Percentiles rank a stretch among this genome's conserved stretches.
Evolutionary conservation across 2,888 invertebrate genomes (phyloP).

Genomic region (Hypolimnas misippus): DNA sequence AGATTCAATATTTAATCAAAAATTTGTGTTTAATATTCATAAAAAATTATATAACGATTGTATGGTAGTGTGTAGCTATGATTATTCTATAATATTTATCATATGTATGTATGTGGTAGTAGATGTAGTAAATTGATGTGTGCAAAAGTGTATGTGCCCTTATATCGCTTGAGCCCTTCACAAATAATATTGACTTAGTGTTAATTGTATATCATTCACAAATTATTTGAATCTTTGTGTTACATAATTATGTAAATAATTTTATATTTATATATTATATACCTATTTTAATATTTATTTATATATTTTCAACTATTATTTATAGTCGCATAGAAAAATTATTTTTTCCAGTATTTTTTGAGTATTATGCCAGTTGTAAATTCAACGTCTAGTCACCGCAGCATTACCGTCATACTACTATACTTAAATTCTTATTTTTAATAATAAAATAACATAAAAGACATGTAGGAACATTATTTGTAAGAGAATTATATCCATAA

Average conservation of each 20-base stretch:
- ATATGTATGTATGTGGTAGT: constrained; percentile 30
- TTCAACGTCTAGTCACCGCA: constrained; percentile 74
- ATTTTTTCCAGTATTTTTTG: constrained; percentile 18
- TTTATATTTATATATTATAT: too few relatives aligned
- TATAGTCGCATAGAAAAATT: neutral
- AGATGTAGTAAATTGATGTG: constrained; percentile 32
- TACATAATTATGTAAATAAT: constrained; percentile 12
- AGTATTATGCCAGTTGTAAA: constrained; percentile 41
- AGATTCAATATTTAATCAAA: neutral
- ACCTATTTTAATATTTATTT: neutral
- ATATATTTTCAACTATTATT: neutral
- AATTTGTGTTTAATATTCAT: neutral
- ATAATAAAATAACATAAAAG: constrained; percentile 18
- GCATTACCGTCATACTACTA: constrained; percentile 53
- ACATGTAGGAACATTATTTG: constrained; percentile 18
- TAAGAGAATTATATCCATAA: constrained; percentile 18
- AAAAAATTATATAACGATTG: neutral
- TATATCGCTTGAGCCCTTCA: constrained; percentile 16
- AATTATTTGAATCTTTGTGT: constrained; percentile 10
- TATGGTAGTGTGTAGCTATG: constrained; percentile 8
- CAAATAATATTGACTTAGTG: constrained; percentile 4
- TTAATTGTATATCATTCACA: constrained; percentile 19
- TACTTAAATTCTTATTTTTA: constrained; percentile 14
- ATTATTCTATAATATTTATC: constrained; percentile 24
- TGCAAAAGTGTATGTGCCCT: constrained; percentile 24